Evolutionary conservation across 2,888 invertebrate genomes (phyloP).

Genomic region (Epirrhoe alternata): DNA sequence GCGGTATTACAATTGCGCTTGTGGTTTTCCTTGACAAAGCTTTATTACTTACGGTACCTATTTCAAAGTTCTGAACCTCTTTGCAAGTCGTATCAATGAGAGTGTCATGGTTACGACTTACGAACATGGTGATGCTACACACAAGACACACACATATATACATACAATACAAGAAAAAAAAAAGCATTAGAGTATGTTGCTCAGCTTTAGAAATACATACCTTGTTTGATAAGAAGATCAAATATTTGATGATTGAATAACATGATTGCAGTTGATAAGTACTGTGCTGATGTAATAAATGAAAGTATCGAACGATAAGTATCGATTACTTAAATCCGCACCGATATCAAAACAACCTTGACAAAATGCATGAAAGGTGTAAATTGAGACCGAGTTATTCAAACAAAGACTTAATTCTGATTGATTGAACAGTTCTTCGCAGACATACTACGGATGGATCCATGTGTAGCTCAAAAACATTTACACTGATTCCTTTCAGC

Average conservation of each 20-base stretch:
- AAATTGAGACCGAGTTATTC: too few relatives aligned
- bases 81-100: neutral
- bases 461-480: too few relatives aligned
- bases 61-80: neutral
- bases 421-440: too few relatives aligned
- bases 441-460: too few relatives aligned
- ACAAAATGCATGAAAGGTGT: neutral
- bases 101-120: neutral
- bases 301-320: neutral
- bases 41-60: neutral
- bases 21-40: conserved; percentile 5
- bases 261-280: neutral
- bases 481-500: too few relatives aligned
- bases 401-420: too few relatives aligned
- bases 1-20: conserved; percentile 4
- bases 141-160: too few relatives aligned
- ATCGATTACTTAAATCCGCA: neutral
- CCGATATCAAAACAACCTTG: neutral
- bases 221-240: too few relatives aligned
- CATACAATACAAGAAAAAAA: too few relatives aligned
- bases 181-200: too few relatives aligned
- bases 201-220: too few relatives aligned
- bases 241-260: neutral
- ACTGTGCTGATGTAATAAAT: neutral
- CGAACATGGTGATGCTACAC: too few relatives aligned